Evolutionary conservation across 2,797 vertebrate species (phyloP).

Genomic region (Linurgus olivaceus): DNA sequence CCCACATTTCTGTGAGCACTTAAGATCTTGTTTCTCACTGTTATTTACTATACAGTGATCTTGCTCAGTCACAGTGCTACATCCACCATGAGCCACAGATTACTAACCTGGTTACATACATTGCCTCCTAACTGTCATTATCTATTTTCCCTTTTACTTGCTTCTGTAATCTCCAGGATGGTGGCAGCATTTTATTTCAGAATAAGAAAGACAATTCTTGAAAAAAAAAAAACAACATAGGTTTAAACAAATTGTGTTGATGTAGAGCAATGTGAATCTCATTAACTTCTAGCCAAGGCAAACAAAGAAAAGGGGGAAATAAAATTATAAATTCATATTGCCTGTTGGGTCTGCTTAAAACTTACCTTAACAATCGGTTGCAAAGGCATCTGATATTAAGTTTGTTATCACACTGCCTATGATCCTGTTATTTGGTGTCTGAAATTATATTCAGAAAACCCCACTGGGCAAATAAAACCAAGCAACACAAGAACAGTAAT

Average conservation of each 20-base stretch:
- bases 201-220: background rate
- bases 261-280: background rate
- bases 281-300: background rate
- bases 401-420: background rate
- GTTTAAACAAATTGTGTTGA: background rate
- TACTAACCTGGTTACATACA: background rate
- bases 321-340: background rate
- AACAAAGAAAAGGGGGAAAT: background rate
- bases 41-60: background rate
- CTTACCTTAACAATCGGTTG: background rate
- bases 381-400: background rate
- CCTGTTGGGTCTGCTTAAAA: background rate
- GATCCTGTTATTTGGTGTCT: background rate
- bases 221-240: background rate
- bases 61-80: background rate
- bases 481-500: background rate
- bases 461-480: background rate
- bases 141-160: background rate
- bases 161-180: background rate
- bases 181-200: background rate
- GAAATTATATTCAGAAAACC: background rate
- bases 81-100: background rate
- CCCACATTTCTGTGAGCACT: background rate
- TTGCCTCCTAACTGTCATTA: background rate
- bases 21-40: background rate